Evolutionary conservation across 2,113 vertebrate species (phyloP).

Genomic region (Pycnonotus jocosus): DNA sequence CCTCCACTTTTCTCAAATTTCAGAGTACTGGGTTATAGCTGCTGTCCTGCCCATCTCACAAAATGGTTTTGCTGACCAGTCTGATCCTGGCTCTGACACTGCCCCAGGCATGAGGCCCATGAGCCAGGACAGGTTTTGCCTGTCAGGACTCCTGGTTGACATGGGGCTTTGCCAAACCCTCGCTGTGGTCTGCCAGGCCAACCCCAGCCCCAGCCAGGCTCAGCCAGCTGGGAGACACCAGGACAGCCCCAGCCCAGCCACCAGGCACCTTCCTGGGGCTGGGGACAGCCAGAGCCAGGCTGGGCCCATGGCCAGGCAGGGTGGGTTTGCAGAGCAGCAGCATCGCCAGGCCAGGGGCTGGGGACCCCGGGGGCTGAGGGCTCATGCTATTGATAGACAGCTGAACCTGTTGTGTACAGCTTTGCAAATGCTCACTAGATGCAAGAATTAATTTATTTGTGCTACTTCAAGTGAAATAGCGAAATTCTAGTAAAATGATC

Average conservation of each 20-base stretch:
- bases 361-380: fast-evolving
- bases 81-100: background rate
- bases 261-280: background rate
- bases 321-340: background rate
- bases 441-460: background rate
- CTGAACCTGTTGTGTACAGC: background rate
- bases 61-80: background rate
- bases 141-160: background rate
- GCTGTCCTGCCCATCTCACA: background rate
- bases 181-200: background rate
- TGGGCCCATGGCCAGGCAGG: background rate
- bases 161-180: fast-evolving
- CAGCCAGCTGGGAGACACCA: fast-evolving
- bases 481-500: background rate
- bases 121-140: background rate
- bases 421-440: background rate
- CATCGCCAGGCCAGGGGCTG: fast-evolving
- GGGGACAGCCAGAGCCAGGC: background rate
- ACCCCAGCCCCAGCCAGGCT: background rate
- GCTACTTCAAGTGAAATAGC: background rate
- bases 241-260: fast-evolving
- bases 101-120: background rate
- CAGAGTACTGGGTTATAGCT: background rate
- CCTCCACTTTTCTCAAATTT: background rate
- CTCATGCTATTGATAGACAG: background rate